Evolutionary conservation across 2,797 vertebrate genomes (phyloP).

Genomic region (Falco cherrug): DNA sequence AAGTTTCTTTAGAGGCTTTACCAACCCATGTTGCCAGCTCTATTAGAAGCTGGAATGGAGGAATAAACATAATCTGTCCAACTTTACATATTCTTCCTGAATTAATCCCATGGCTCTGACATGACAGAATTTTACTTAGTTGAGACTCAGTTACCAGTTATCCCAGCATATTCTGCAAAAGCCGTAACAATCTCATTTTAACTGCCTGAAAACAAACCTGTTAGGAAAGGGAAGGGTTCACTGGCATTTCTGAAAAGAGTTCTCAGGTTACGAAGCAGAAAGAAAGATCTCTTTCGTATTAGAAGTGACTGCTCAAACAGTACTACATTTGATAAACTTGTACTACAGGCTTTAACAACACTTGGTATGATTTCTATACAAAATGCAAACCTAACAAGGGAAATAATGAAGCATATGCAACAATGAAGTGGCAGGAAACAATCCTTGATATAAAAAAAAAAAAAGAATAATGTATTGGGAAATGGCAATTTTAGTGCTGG

Average conservation of each 20-base stretch:
- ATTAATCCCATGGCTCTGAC: not conserved
- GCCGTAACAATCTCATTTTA: not conserved
- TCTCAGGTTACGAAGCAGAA: not conserved
- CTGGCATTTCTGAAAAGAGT: not conserved
- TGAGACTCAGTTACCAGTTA: not conserved
- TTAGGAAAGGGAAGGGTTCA: not conserved
- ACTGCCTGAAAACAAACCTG: not conserved
- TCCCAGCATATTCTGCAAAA: not conserved
- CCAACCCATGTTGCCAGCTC: not conserved
- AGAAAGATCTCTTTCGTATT: not conserved
- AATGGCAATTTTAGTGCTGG: not conserved
- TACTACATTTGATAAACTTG: not conserved
- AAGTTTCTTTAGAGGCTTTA: not conserved
- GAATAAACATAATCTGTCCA: not conserved
- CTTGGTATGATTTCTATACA: not conserved
- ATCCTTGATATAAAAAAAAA: not conserved
- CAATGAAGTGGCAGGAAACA: not conserved
- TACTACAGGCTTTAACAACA: not conserved
- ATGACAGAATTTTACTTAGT: not conserved
- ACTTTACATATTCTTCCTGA: not conserved
- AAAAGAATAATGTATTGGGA: not conserved
- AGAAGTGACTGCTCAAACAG: not conserved
- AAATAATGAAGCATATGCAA: not conserved
- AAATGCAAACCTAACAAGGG: not conserved
- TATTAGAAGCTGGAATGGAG: not conserved